Percentiles rank a stretch among this genome's conserved stretches.
phyloP scores from a whole-genome alignment of 2,797 vertebrate genomes.

The Sebastes miniatus region DNA sequence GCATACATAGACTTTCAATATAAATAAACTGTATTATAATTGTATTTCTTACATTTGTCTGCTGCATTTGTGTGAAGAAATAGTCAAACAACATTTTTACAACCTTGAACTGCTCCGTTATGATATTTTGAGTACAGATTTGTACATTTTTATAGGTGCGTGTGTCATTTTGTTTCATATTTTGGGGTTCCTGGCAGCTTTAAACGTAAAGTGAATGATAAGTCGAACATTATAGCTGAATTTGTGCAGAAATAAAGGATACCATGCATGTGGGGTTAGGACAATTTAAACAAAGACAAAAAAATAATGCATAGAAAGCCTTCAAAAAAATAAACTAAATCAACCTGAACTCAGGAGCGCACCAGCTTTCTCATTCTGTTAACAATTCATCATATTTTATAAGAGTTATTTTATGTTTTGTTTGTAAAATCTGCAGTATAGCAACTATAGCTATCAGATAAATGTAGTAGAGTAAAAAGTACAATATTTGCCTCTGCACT shows the following conservation, averaged over 20 bases:
- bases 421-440: background rate
- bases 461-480: background rate
- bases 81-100: background rate
- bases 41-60: background rate
- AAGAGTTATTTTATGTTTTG: background rate
- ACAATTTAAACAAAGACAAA: background rate
- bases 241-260: background rate
- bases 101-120: background rate
- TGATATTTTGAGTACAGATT: background rate
- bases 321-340: background rate
- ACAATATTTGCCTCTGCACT: background rate
- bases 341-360: background rate
- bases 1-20: too few species aligned
- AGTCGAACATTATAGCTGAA: background rate
- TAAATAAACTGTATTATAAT: background rate
- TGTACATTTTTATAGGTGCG: background rate
- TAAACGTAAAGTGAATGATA: background rate
- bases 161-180: background rate
- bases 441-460: background rate
- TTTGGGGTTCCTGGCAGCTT: background rate
- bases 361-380: background rate
- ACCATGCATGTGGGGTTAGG: background rate
- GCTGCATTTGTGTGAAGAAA: background rate
- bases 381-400: background rate
- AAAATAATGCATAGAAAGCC: background rate